Evolutionary conservation across 2,888 invertebrate genomes (phyloP), one percentile per base, ranked within the genome.

Genomic region (Agrochola circellaris): DNA sequence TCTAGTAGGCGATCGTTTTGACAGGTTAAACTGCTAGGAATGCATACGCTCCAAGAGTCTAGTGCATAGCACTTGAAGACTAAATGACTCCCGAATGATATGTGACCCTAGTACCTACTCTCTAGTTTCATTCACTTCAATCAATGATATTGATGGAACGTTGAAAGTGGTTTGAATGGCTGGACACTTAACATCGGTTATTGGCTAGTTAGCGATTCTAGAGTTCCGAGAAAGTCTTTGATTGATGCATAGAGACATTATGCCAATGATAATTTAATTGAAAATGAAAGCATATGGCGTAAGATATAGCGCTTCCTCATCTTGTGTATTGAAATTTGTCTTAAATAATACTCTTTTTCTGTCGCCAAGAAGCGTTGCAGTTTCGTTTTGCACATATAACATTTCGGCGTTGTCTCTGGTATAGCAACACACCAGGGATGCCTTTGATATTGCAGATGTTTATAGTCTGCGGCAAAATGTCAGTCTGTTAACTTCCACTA

Each of bases 81-180:
- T 8, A 58, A 70, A 84, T 70, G 3, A 65, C 64, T 79, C 30
- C 65, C 17, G 8, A 65, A 61, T 45, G 54, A 56, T n/a, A 77
- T 54, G 58, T 56, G 30, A 79, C 42, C 62, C 56, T 66, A 70
- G 51, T 83, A 45, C 42, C 42, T 45, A 42, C 20, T 56, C 51
- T 26, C 23, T 54, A 45, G 82, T 54, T 60, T 62, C 38, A 75
- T 81, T 70, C 75, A 81, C 38, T 58, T 73, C 85, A 81, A 84
- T 82, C 81, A 84, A 17, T n/a, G 64, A 58, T 64, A 65, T 81
- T 69, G 60, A 81, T 75, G 82, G 23, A 56, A 26, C 51, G 58
- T 67, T 67, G 75, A 67, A 85, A 82, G 68, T 82, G 48, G 61
- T 72, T 45, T 60, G 48, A 75, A 68, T 68, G 58, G 42, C 54